Base-by-base conservation (phyloP, 2,888 invertebrate genomes). In the Crocallis elinguaria region DNA sequence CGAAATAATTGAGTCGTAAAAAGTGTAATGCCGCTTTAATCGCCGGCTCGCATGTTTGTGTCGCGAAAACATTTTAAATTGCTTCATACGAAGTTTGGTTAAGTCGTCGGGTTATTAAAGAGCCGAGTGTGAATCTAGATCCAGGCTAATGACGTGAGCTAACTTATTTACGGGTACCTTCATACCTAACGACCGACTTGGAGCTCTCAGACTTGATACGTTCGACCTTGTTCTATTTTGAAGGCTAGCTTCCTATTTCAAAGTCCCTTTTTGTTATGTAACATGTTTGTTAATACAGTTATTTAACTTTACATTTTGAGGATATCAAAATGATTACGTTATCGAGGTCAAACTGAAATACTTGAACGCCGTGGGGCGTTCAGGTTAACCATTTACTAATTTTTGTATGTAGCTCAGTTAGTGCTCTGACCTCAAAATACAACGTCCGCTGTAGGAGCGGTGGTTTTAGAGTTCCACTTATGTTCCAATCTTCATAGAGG, bases 1-100 rank as follows among this genome's bases (percentile, higher is more conserved):
- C 63, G 57, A 65, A 64, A 73, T 75, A 77, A 80, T 82, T 78
- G 71, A 80, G 80, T 74, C 70, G 71, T 82, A 75, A 79, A 79
- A 77, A 74, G 75, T 73, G 71, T 82, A 79, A 85, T 77, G 79
- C 75, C 56, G 67, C 75, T 77, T 79, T 86, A 83, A 87, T 87
- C 73, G 78, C 62, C 64, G 60, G 71, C 71, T 87, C 70, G 87
- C 87, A 85, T 87, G 86, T 80, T 77, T 60, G 64, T 60, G 29
- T 46, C 53, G 67, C 59, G 48, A 67, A 71, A 77, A 81, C 81
- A 83, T 79, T 77, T 73, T 63, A 73, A 79, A 79, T 79, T 71
- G 71, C 72, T 73, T 73, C 73, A 73, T 74, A 75, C 63, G 68
- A 73, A 78, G 71, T 77, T 74, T 45, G 62, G 64, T 66, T 66